phyloP scores from a whole-genome alignment of 2,113 vertebrate genomes.

The Chaenogobius annularis region DNA sequence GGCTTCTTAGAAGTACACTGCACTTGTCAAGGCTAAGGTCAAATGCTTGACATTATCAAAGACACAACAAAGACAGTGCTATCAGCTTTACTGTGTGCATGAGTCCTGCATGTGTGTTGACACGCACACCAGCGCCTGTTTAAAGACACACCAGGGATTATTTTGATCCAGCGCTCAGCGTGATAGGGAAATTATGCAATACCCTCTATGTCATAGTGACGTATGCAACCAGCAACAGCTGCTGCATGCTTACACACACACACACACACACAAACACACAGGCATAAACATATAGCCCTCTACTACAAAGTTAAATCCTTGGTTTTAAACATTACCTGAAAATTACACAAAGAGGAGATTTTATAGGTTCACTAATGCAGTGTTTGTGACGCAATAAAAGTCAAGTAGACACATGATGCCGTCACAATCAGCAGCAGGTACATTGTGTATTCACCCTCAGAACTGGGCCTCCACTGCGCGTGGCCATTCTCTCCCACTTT shows the following conservation, averaged over 20 bases:
- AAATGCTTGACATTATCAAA: slow-evolving; percentile 67
- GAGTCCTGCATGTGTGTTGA: slow-evolving; percentile 4
- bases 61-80: slow-evolving; percentile 69
- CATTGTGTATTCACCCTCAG: slow-evolving; percentile 2
- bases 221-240: slow-evolving; percentile 49
- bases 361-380: not conserved
- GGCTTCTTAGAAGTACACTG: slow-evolving; percentile 54
- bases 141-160: slow-evolving; percentile 54
- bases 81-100: slow-evolving; percentile 53
- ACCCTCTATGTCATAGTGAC: slow-evolving; percentile 55
- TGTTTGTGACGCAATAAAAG: not conserved
- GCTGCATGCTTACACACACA: slow-evolving; percentile 9
- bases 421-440: slow-evolving; percentile 17
- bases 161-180: slow-evolving; percentile 55
- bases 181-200: slow-evolving; percentile 61
- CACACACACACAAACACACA: not conserved
- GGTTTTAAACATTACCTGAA: slow-evolving; percentile 7
- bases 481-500: slow-evolving; percentile 2
- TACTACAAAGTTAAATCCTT: slow-evolving; percentile 15
- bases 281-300: not conserved
- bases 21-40: slow-evolving; percentile 70
- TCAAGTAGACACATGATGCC: not conserved
- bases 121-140: slow-evolving; percentile 34
- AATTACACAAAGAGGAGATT: not conserved
- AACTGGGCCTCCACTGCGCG: slow-evolving; percentile 15